Conservation (phyloP, 2,888 invertebrate species). For the Drosophila koepferae region DNA sequence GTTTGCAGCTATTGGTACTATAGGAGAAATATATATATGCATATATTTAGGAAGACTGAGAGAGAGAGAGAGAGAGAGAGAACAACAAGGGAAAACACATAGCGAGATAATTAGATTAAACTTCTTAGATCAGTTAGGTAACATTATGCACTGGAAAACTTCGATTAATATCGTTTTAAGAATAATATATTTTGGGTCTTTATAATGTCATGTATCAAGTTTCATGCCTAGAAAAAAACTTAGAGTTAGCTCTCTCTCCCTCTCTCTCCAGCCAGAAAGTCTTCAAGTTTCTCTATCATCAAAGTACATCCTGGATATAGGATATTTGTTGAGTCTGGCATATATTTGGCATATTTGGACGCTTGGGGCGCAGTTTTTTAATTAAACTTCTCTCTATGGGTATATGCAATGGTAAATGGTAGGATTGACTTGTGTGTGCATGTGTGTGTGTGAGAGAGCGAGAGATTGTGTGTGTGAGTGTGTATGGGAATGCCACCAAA, state of each 20-base stretch:
- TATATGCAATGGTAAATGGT: slow-evolving; percentile 35
- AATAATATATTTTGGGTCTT: no score
- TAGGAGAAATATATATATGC: no score
- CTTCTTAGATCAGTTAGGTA: no score
- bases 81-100: no score
- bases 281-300: neutral
- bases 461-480: neutral
- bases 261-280: neutral
- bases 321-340: slow-evolving; percentile 16
- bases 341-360: neutral
- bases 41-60: no score
- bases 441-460: neutral
- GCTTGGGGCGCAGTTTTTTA: slow-evolving; percentile 68
- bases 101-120: no score
- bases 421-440: slow-evolving; percentile 26
- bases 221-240: no score
- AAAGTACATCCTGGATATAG: neutral
- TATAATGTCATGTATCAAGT: neutral
- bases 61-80: no score
- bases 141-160: no score
- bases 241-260: neutral
- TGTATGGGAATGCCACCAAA: slow-evolving; percentile 33
- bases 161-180: no score
- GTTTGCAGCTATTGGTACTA: neutral
- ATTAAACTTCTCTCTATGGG: slow-evolving; percentile 61